phyloP scores from a whole-genome alignment of 1,140 invertebrate species.

The Caenorhabditis brenneri region DNA sequence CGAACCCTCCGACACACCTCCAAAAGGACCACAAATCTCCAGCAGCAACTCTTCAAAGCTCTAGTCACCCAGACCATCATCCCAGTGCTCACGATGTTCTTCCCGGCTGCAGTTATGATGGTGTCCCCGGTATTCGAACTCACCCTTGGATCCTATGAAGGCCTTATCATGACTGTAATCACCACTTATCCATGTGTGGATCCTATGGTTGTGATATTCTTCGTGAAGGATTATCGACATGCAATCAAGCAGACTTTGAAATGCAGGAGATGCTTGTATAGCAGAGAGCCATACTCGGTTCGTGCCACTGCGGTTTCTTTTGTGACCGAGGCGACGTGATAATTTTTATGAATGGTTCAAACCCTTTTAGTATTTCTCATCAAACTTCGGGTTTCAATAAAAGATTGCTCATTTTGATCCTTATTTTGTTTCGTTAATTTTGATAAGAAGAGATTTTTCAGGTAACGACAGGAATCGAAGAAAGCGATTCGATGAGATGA shows the following conservation, averaged over 20 bases:
- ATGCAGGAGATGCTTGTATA: background rate
- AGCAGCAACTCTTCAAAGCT: conserved; percentile 17
- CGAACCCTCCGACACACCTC: conserved; percentile 7
- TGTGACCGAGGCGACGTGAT: background rate
- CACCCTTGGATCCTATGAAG: background rate
- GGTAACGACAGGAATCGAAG: background rate
- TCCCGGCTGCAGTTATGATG: conserved; percentile 24
- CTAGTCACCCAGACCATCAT: conserved; percentile 7
- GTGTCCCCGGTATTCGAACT: background rate
- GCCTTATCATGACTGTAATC: background rate
- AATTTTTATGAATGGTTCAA: background rate
- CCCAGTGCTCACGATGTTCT: conserved; percentile 2
- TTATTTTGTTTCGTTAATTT: background rate
- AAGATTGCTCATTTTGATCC: background rate
- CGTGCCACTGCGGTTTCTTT: background rate
- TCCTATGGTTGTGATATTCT: conserved; percentile 30
- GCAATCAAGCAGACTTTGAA: background rate
- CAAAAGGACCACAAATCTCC: background rate
- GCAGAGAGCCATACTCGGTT: background rate
- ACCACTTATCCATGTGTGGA: conserved; percentile 18
- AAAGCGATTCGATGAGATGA: too few relatives aligned
- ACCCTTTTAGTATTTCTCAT: background rate
- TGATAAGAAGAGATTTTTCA: background rate
- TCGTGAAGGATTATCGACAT: background rate
- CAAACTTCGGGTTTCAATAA: background rate